Base-by-base conservation (phyloP, 92 coral and sea anemone species). In the Hydrozoanthus gracilis region DNA sequence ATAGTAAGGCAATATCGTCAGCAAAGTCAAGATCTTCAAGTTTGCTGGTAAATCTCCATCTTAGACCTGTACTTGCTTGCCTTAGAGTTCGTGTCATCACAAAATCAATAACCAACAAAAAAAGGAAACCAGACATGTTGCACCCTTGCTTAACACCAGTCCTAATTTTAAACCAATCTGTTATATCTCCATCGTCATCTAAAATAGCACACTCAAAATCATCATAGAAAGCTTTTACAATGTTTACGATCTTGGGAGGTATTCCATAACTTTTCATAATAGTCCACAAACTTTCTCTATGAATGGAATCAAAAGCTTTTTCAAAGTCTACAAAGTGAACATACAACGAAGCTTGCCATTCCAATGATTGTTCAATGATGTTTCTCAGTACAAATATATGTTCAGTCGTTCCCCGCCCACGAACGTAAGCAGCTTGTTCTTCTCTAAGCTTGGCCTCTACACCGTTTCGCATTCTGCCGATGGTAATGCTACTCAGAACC, bases 1-100 rank as follows among this genome's bases (percentile, higher is more conserved):
- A 82, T 65, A 82, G 5, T 46, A 82, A 10, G 64, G 78, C 87
- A 48, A 71, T 16, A 51, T 83, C 69, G 49, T 51, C 87, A 17
- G 79, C 78, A 8, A 83, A 83, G 47, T 83, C 70, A 51, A 52
- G 47, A 82, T 48, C 68, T 62, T 62, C 68, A 62, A 62, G 68
- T 62, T 67, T 67, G 72, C 44, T 67, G 44, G 44, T 67, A 67
- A 67, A 67, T 67, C 11, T 67, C 45, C 72, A 67, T 67, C 44
- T 67, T 67, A 67, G 44, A 67, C 72, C 72, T 3, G 72, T 67
- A 67, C 72, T 18, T 3, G 4, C 72, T 27, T 67, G 72, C 72
- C 45, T 16, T 67, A 67, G 72, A 67, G 72, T 10, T 67, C 68
- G 68, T 62, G 68, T 62, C 68, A 62, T 62, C 68, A 62, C 68